Evolutionary conservation across 2,888 invertebrate species (phyloP).

Genomic region (Spodoptera exigua): DNA sequence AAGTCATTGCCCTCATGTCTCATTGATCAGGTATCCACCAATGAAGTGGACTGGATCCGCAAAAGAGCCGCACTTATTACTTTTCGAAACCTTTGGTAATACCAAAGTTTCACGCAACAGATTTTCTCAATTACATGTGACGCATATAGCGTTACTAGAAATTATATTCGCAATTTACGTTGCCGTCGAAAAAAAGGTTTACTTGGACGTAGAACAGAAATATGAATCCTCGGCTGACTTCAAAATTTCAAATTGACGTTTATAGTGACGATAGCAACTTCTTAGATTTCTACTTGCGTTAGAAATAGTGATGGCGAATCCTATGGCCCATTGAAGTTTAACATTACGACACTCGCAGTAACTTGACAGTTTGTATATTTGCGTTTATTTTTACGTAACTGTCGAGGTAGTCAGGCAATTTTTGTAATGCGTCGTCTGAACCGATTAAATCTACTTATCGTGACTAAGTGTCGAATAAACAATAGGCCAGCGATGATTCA

Average conservation of each 20-base stretch:
- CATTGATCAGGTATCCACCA: no score
- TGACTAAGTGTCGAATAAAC: conserved; percentile 72
- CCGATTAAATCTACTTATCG: conserved; percentile 55
- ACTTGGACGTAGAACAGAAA: conserved; percentile 20
- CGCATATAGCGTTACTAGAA: no score
- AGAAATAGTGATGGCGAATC: conserved; percentile 54
- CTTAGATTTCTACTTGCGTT: conserved; percentile 10
- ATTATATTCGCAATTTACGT: conserved; percentile 14
- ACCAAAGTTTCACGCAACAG: no score
- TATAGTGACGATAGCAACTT: conserved; percentile 22
- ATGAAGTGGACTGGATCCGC: no score
- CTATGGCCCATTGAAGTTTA: conserved; percentile 57
- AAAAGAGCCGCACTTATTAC: no score
- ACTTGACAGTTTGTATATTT: conserved; percentile 69
- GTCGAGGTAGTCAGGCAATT: conserved; percentile 56
- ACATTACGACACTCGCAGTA: conserved; percentile 59
- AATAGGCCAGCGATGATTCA: conserved; percentile 72
- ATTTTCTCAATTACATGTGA: no score
- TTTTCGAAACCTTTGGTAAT: no score
- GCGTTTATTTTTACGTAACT: conserved; percentile 71
- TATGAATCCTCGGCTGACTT: conserved; percentile 18
- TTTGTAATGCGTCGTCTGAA: conserved; percentile 48
- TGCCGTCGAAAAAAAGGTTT: conserved; percentile 40
- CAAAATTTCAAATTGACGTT: conserved; percentile 24
- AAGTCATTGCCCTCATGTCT: conserved; percentile 38